Evolutionary conservation across 2,888 invertebrate species (phyloP).

Genomic region (Eremobia ochroleuca): DNA sequence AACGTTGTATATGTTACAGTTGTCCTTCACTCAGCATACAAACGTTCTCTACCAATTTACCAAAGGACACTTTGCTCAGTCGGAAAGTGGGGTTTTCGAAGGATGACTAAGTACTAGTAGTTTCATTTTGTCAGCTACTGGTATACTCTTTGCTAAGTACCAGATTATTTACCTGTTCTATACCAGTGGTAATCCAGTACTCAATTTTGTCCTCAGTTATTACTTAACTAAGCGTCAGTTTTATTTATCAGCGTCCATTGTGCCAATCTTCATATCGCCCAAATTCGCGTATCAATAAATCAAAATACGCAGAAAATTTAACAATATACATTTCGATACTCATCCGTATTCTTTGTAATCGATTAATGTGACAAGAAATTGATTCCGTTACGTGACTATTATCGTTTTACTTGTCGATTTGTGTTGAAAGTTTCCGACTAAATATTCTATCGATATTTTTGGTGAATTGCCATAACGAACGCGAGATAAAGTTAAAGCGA

Average conservation of each 20-base stretch:
- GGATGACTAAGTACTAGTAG: background rate
- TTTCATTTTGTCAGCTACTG: background rate
- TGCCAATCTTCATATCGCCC: constrained; percentile 5
- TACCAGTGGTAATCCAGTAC: background rate
- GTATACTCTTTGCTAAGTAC: background rate
- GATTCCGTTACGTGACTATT: constrained; percentile 53
- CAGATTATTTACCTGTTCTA: background rate
- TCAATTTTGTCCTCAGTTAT: background rate
- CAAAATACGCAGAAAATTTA: constrained; percentile 45
- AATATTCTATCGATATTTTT: constrained; percentile 1
- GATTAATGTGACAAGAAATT: constrained; percentile 29
- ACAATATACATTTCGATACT: constrained; percentile 35
- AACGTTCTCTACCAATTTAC: background rate
- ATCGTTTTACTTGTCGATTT: constrained; percentile 18
- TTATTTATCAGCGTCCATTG: constrained; percentile 7
- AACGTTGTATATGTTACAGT: background rate
- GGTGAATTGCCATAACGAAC: background rate
- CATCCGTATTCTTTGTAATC: constrained; percentile 46
- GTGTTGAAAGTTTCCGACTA: constrained; percentile 1
- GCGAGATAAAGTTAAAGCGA: background rate
- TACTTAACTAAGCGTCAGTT: background rate
- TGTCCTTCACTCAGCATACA: background rate
- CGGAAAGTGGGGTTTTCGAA: background rate
- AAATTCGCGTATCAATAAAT: constrained; percentile 31
- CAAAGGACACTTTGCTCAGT: background rate